Conservation (phyloP, 2,888 invertebrate species). For the Dilophus febrilis region DNA sequence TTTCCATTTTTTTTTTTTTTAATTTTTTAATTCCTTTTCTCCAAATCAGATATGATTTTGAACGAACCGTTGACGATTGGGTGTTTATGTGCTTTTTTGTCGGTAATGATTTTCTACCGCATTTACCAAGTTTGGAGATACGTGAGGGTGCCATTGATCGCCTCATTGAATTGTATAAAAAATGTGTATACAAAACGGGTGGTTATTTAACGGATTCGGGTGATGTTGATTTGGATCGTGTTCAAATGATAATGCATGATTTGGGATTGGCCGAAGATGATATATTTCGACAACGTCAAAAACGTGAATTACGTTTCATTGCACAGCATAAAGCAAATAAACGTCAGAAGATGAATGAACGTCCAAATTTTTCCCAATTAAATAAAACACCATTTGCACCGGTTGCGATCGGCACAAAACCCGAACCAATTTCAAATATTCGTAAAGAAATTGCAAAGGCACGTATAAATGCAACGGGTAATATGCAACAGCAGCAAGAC, state of each 20-base stretch:
- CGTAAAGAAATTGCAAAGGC: constrained; percentile 51
- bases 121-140: constrained; percentile 94
- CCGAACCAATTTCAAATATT: constrained; percentile 44
- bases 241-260: constrained; percentile 88
- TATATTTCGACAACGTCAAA: constrained; percentile 86
- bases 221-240: constrained; percentile 78
- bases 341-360: constrained; percentile 31
- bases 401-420: constrained; percentile 37
- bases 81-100: constrained; percentile 99
- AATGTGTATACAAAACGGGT: constrained; percentile 82
- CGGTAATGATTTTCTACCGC: constrained; percentile 96
- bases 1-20: too few species aligned
- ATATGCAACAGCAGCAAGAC: constrained; percentile 15
- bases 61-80: constrained; percentile 95
- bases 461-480: constrained; percentile 32
- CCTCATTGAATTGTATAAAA: constrained; percentile 83
- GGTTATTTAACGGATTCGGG: constrained; percentile 93
- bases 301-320: constrained; percentile 67
- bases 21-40: too few species aligned
- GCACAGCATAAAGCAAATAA: constrained; percentile 55
- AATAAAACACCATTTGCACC: constrained; percentile 68
- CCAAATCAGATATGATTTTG: constrained; percentile 63
- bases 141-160: constrained; percentile 93
- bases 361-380: constrained; percentile 50
- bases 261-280: constrained; percentile 90